Percentiles rank a stretch among this genome's conserved stretches.
phyloP scores from a whole-genome alignment of 2,113 vertebrate species.

The Anthoscopus minutus region DNA sequence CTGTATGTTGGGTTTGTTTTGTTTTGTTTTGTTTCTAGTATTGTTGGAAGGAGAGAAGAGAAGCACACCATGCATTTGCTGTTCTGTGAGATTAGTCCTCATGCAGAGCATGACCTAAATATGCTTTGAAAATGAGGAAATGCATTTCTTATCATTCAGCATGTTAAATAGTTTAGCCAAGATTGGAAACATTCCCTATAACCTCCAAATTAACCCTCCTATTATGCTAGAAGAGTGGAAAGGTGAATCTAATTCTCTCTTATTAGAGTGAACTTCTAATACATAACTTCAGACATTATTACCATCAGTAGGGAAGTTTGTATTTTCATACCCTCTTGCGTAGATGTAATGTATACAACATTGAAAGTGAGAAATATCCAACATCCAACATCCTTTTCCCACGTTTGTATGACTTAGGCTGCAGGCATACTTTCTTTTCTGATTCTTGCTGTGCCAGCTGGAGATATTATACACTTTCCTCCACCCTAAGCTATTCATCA shows the following conservation, averaged over 20 bases:
- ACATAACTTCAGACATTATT: not conserved
- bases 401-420: not conserved
- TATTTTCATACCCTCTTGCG: not conserved
- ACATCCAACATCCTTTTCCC: not conserved
- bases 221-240: not conserved
- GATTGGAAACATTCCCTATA: not conserved
- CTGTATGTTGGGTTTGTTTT: not conserved
- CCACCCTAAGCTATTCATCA: not conserved
- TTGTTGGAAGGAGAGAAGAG: not conserved
- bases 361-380: not conserved
- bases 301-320: not conserved
- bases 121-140: not conserved
- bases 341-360: not conserved
- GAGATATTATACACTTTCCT: not conserved
- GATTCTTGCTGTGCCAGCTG: not conserved
- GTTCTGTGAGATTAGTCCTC: not conserved
- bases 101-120: slow-evolving; percentile 6
- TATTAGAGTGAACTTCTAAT: not conserved
- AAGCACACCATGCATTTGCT: not conserved
- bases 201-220: not conserved
- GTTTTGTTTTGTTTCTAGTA: not conserved
- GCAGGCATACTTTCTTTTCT: not conserved
- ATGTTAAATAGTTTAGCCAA: not conserved
- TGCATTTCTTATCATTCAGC: not conserved
- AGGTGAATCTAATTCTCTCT: not conserved